phyloP scores from a whole-genome alignment of 1,140 invertebrate genomes.

The Littorina saxatilis region DNA sequence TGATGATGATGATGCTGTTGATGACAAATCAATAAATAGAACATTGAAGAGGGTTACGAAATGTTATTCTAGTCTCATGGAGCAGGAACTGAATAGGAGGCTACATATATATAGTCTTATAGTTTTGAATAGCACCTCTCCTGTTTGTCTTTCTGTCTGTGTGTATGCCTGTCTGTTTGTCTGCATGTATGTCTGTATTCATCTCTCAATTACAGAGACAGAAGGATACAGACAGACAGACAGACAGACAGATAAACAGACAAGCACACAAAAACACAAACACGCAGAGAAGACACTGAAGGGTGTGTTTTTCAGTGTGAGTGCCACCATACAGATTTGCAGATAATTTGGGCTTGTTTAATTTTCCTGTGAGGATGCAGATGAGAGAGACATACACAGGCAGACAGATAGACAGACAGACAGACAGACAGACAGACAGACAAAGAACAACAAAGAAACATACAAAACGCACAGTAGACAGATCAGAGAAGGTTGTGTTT shows the following conservation, averaged over 20 bases:
- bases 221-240: not conserved
- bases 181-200: not conserved
- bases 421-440: not conserved
- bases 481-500: not conserved
- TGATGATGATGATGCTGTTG: too few species aligned
- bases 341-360: not conserved
- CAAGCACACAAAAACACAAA: not conserved
- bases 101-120: too few species aligned
- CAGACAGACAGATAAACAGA: not conserved
- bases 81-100: not conserved
- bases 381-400: not conserved
- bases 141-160: not conserved
- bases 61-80: too few species aligned
- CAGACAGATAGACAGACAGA: slow-evolving; percentile 15
- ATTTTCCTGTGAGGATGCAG: not conserved
- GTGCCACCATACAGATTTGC: too few species aligned
- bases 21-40: too few species aligned
- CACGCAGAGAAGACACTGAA: not conserved
- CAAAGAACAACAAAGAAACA: not conserved
- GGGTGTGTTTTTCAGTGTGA: too few species aligned
- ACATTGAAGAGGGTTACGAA: too few species aligned
- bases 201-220: not conserved
- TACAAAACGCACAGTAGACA: not conserved
- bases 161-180: slow-evolving; percentile 2
- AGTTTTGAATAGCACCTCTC: too few species aligned